A percentile compares a stretch with the other conserved stretches of the same genome.
These are phyloP conservation scores for Ceuthmochares aereus DNA, from an alignment of 2,113 vertebrate species.

Conservation along the genomic window DNA sequence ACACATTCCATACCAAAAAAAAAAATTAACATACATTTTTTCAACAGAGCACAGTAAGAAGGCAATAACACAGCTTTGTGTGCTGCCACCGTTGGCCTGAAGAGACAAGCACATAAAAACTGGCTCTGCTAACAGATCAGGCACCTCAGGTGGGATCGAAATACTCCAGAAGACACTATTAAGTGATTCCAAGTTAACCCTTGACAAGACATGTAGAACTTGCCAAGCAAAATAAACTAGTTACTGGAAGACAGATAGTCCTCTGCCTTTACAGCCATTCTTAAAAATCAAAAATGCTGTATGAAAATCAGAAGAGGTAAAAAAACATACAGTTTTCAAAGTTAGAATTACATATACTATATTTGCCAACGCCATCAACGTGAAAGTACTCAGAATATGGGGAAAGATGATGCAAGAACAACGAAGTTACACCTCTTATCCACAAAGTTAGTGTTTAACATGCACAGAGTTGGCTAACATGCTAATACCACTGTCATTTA, in stretches of 20 bases:
- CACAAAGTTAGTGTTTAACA: background rate
- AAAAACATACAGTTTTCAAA: background rate
- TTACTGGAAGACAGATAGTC: background rate
- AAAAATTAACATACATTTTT: no score
- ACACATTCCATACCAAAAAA: background rate
- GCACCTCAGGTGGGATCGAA: background rate
- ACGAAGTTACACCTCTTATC: background rate
- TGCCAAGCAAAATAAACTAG: background rate
- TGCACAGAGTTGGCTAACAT: accelerated
- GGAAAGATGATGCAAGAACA: background rate
- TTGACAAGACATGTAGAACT: background rate
- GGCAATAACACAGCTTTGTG: background rate
- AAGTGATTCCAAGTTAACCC: background rate
- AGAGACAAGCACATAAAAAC: background rate
- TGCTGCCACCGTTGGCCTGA: background rate
- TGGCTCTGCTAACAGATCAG: background rate
- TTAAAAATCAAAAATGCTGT: background rate
- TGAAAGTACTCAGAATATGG: background rate
- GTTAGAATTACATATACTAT: background rate
- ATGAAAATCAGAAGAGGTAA: background rate
- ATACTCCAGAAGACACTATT: background rate
- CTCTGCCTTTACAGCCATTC: background rate
- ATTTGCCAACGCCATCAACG: background rate
- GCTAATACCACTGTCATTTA: accelerated
- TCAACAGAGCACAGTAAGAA: background rate